Percentiles rank a stretch among this genome's conserved stretches.
phyloP scores from a whole-genome alignment of 1,140 invertebrate genomes.

The Heterodera carotae region DNA sequence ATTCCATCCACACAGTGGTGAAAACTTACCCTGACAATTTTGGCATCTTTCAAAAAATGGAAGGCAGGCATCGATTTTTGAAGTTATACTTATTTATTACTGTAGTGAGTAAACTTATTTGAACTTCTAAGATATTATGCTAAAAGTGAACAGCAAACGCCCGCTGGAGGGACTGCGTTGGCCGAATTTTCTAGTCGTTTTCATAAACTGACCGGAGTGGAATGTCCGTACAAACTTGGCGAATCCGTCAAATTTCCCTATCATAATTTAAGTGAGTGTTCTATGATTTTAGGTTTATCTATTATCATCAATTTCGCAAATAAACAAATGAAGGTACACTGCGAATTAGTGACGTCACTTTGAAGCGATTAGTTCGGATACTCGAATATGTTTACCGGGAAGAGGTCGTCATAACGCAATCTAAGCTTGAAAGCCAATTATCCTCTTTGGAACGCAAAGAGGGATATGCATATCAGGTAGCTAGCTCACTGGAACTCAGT shows the following conservation, averaged over 20 bases:
- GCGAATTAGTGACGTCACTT: constrained; percentile 54
- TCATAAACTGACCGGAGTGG: constrained; percentile 40
- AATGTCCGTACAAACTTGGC: constrained; percentile 58
- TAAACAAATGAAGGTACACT: constrained; percentile 50
- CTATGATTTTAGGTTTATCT: constrained; percentile 27
- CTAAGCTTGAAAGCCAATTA: constrained; percentile 42
- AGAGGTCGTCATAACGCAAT: constrained; percentile 52
- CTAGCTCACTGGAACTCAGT: background rate
- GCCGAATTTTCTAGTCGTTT: constrained; percentile 37
- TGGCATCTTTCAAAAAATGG: constrained; percentile 62
- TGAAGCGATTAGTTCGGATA: constrained; percentile 49
- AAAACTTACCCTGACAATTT: constrained; percentile 53
- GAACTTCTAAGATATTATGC: constrained; percentile 14
- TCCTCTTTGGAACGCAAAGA: constrained; percentile 37
- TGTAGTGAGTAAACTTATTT: background rate
- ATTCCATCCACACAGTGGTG: constrained; percentile 41
- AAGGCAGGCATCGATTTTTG: constrained; percentile 52
- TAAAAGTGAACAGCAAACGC: constrained; percentile 2
- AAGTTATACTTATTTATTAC: background rate
- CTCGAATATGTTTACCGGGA: constrained; percentile 41
- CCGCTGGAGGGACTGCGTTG: constrained; percentile 26
- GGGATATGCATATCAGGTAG: constrained; percentile 53
- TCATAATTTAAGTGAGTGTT: constrained; percentile 53
- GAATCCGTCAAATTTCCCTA: constrained; percentile 60
- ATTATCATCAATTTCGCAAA: constrained; percentile 24